Base-by-base conservation (phyloP, 2,797 vertebrate species). In the Mallotus villosus region DNA sequence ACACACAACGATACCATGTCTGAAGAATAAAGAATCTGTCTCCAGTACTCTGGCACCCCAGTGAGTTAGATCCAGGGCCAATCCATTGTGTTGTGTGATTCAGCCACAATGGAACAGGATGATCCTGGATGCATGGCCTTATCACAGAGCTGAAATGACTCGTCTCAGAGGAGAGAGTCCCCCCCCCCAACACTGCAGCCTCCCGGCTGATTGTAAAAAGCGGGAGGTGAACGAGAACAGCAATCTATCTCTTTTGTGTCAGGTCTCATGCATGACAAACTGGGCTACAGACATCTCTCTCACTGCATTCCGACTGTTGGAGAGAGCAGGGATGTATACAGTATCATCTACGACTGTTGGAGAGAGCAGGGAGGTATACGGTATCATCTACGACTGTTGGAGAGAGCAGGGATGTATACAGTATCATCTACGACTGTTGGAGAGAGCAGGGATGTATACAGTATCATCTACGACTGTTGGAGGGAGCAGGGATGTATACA, bases 101-200 rank as follows among this genome's bases (percentile, higher is more conserved):
- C 88, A 84, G 88, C 78, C 74, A 92, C 87, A 84, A 85, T 83
- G 77, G 86, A 82, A 68, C 82, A 86, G 84, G 79, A 79, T 74
- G 24, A n/a, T 87, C 85, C 89, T 87, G 79, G 83, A 75, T 88
- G 84, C 85, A 75, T 72, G 83, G 68, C 77, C 84, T 89, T 93
- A 92, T 93, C 91, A 85, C 77, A 82, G 90, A 74, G 86, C 83
- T 80, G 89, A 91, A 93, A 93, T 87, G 82, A 90, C 90, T 92
- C 55, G 85, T 88, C 89, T 89, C 89, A 81, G 85, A 68, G 88
- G 90, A 34, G 27, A 29, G 2, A 2, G 2, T 4, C 29, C 4
- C 92, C 73, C 82, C 85, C 81, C 69, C 85, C 86, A 88, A 84
- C 74, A 80, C 84, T 76, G 85, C 85, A 82, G 72, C 72, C 86